Evolutionary conservation across 2,888 invertebrate species (phyloP), one percentile per base, ranked within the genome.

Genomic region (Patella pellucida): DNA sequence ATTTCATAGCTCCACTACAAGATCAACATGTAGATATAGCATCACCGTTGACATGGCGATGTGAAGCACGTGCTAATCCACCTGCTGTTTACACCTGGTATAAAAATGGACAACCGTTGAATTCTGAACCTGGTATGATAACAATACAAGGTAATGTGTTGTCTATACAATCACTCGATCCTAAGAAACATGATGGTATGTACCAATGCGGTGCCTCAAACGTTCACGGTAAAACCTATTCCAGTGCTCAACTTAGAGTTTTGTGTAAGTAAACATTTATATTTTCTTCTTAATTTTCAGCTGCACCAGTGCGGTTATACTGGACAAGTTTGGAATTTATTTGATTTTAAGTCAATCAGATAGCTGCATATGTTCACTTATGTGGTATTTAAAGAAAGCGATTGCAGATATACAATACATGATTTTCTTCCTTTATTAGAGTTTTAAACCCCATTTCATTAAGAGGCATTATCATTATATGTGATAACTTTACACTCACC

Each of bases 121-220:
- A 80, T 56, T 72, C 76, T 15, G 74, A 76, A 56, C 69, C 76
- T 7, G 76, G 75, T 9, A 74, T 79, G 19, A 80, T 83, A 14
- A 76, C 79, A 52, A 75, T 84, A 15, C 68, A 70, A 31, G 73
- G 72, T 31, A 88, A 88, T 72, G 74, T 78, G 15, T 73, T 89
- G 72, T 79, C 79, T 31, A 87, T 90, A 41, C 68, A 56, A 11
- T 62, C 78, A 11, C 81, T 87, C 9, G 76, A 81, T 23, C 73
- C 79, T 2, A 77, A 72, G 1, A 69, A 94, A 85, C 97, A 98
- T 91, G 94, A 95, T 73, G 98, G 96, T 50, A 97, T 98, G 96
- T 98, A 96, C 90, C 98, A 98, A 87, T 98, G 98, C 89, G 94
- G 95, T 85, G 97, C 97, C 0, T 94, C 93, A 76, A 98, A 98